phyloP scores from a whole-genome alignment of 2,888 invertebrate genomes.

The Lycia hirtaria region DNA sequence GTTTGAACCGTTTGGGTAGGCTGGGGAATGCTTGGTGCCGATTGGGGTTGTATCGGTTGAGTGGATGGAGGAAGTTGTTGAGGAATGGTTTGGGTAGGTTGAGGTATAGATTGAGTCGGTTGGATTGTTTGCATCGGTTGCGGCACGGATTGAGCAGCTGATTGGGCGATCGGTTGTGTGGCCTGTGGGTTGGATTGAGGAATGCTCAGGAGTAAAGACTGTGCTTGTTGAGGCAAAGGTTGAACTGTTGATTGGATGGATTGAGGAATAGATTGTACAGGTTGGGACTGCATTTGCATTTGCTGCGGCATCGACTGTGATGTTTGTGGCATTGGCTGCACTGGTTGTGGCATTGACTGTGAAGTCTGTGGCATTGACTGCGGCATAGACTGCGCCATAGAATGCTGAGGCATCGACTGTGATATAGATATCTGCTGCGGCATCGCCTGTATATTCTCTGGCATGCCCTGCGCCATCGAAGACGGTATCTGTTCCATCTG shows the following conservation, averaged over 20 bases:
- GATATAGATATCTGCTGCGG: conserved; percentile 51
- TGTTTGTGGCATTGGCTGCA: conserved; percentile 35
- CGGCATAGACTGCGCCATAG: conserved; percentile 30
- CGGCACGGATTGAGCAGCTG: conserved; percentile 38
- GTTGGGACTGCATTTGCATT: conserved; percentile 31
- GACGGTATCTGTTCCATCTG: conserved; percentile 51
- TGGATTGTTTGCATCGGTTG: conserved; percentile 41
- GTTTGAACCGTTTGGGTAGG: conserved; percentile 20
- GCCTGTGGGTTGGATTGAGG: conserved; percentile 24
- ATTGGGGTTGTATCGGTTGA: conserved; percentile 38
- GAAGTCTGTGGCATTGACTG: conserved; percentile 37
- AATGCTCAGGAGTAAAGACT: conserved; percentile 35
- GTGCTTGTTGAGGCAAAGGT: conserved; percentile 40
- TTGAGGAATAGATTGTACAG: conserved; percentile 37
- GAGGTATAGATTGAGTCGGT: conserved; percentile 39
- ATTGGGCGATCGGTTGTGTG: conserved; percentile 34
- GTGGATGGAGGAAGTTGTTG: conserved; percentile 32
- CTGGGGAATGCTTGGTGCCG: conserved; percentile 16
- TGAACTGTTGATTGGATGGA: conserved; percentile 38
- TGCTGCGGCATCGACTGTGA: conserved; percentile 48
- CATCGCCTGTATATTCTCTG: conserved; percentile 50
- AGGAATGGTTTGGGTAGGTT: conserved; percentile 40
- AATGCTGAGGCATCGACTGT: conserved; percentile 40
- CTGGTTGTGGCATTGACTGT: conserved; percentile 28
- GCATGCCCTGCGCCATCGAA: conserved; percentile 47